Conservation (phyloP, 2,113 vertebrate genomes). For the Paedocypris sp. region DNA sequence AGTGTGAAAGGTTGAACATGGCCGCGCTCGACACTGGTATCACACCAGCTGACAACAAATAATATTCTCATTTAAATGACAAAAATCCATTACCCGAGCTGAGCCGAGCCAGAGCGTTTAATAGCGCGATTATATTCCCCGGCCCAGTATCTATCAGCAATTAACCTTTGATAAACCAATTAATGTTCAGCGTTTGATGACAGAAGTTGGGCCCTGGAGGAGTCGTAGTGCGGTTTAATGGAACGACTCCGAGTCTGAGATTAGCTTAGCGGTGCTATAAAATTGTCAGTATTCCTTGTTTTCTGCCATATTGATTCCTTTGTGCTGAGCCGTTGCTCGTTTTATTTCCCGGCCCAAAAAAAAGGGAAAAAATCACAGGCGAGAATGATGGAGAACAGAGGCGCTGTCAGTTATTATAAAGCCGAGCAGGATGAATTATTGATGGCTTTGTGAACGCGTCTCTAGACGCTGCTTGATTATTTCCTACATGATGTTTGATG, state of each 20-base stretch:
- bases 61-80: conserved; percentile 46
- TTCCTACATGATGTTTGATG: conserved; percentile 19
- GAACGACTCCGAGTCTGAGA: conserved; percentile 43
- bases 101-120: conserved; percentile 49
- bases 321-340: conserved; percentile 32
- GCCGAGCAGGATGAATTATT: conserved; percentile 23
- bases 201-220: conserved; percentile 56
- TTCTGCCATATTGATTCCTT: conserved; percentile 51
- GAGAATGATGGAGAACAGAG: conserved; percentile 11
- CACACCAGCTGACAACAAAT: conserved; percentile 36
- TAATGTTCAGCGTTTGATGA: conserved; percentile 58
- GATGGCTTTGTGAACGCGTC: conserved; percentile 12
- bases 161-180: conserved; percentile 70
- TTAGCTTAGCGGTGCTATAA: conserved; percentile 47
- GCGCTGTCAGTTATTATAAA: conserved; percentile 23
- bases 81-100: conserved; percentile 49
- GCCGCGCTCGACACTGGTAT: conserved; percentile 23
- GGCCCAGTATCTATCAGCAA: conserved; percentile 54
- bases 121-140: conserved; percentile 60
- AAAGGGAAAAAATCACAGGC: conserved; percentile 30
- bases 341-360: conserved; percentile 30
- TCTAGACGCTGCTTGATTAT: conserved; percentile 22
- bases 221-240: conserved; percentile 55
- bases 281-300: conserved; percentile 40
- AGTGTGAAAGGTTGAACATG: not conserved